A percentile compares a stretch with the other conserved stretches of the same genome.
phyloP scores from a whole-genome alignment of 1,140 invertebrate genomes.

The fruit fly (Drosophila melanogaster) region Release_6_plus_ISO1_MT NC_004354.4:17032501-17033000 shows the following conservation, averaged over 20 bases:
- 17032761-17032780: constrained; percentile 3
- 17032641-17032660: constrained; percentile 45
- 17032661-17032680: constrained; percentile 41
- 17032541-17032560: constrained; percentile 7
- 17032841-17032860: constrained; percentile 9
- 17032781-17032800: constrained; percentile 30
- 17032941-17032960: neutral
- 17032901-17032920: neutral
- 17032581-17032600: constrained; percentile 27
- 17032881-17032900: neutral
- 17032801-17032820: constrained; percentile 23
- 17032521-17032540: constrained; percentile 76
- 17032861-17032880: constrained; percentile 20
- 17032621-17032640: constrained; percentile 36
- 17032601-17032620: constrained; percentile 29
- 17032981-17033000: neutral
- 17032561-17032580: constrained; percentile 25
- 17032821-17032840: constrained; percentile 12
- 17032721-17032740: constrained; percentile 52
- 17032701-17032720: constrained; percentile 18
- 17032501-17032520: constrained; percentile 78
- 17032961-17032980: neutral
- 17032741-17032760: constrained; percentile 42
- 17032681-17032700: constrained; percentile 32
- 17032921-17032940: neutral